Evolutionary conservation across 2,888 invertebrate genomes (phyloP), one percentile per base, ranked within the genome.

Genomic region (Drosophila leonis): DNA sequence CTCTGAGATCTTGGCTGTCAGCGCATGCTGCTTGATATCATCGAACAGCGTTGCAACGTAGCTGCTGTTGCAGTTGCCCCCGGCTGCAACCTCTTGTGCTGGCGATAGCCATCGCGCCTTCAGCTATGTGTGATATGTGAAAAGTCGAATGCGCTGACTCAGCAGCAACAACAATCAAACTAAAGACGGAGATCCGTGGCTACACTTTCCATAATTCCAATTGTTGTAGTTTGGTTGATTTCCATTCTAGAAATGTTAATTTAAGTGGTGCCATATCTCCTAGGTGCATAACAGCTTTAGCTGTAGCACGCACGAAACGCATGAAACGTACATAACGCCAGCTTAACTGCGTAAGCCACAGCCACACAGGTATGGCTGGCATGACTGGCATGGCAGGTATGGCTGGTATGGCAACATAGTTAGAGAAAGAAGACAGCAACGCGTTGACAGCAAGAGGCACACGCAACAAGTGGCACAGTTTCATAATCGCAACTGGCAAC

Each of bases 401-500:
- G 15, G 1, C 46, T 15, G 27, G 33, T 48, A n/a, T 48, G 74
- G 83, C 73, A 72, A 37, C 69, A 82, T 85, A 82, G n/a, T 49
- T 49, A 8, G 49, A 80, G 90, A 88, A 87, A 78, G 67, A 65
- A 60, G 72, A 62, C 76, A 67, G 72, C 31, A 13, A 13, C 27
- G 41, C 1, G n/a, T n/a, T 9, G 35, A 44, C 51, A 57, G 18
- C 41, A 12, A 39, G n/a, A 42, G 29, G 60, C 65, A 57, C 56
- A 55, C 42, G 67, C 69, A 78, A 57, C 75, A 83, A 83, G 90
- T 84, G 83, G 82, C 88, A 89, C 90, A 84, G 62, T 84, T 81
- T 68, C 88, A 79, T 73, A 80, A 76, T 88, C 84, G 65, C 39
- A 79, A 55, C 69, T 75, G 78, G 78, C 69, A 81, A 83, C 83